Evolutionary conservation across 2,888 invertebrate genomes (phyloP).

Genomic region (Drosophila pseudotalamancana): DNA sequence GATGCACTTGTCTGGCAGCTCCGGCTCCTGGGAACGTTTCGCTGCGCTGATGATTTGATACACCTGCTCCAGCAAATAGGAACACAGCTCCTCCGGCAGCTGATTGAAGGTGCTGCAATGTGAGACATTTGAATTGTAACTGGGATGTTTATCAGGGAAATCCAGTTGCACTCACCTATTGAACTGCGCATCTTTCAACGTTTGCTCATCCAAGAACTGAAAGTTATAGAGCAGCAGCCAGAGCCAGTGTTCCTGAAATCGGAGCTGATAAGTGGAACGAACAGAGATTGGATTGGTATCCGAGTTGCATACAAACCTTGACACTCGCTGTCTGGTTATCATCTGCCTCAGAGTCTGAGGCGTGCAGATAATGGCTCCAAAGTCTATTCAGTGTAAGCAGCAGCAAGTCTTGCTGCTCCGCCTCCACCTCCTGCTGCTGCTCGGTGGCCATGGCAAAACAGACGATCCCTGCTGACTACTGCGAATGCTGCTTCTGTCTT

Average conservation of each 20-base stretch:
- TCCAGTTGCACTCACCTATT: slow-evolving; percentile 57
- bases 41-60: slow-evolving; percentile 83
- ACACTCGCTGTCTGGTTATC: slow-evolving; percentile 66
- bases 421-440: slow-evolving; percentile 22
- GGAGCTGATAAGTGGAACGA: slow-evolving; percentile 11
- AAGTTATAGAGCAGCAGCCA: slow-evolving; percentile 81
- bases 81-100: slow-evolving; percentile 82
- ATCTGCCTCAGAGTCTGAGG: slow-evolving; percentile 55
- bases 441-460: slow-evolving; percentile 54
- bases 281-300: slow-evolving; percentile 24
- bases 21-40: slow-evolving; percentile 63
- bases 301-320: slow-evolving; percentile 66
- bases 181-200: slow-evolving; percentile 60
- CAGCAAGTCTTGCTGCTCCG: slow-evolving; percentile 63
- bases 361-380: slow-evolving; percentile 78
- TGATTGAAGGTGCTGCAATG: slow-evolving; percentile 78
- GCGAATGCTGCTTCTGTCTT: slow-evolving; percentile 18
- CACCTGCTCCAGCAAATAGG: slow-evolving; percentile 81
- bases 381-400: slow-evolving; percentile 75
- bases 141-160: background rate
- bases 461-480: slow-evolving; percentile 29
- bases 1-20: slow-evolving; percentile 59
- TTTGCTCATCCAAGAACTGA: slow-evolving; percentile 69
- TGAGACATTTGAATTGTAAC: background rate
- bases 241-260: slow-evolving; percentile 78